phyloP scores from a whole-genome alignment of 2,888 invertebrate genomes.

The Tiliacea aurago region DNA sequence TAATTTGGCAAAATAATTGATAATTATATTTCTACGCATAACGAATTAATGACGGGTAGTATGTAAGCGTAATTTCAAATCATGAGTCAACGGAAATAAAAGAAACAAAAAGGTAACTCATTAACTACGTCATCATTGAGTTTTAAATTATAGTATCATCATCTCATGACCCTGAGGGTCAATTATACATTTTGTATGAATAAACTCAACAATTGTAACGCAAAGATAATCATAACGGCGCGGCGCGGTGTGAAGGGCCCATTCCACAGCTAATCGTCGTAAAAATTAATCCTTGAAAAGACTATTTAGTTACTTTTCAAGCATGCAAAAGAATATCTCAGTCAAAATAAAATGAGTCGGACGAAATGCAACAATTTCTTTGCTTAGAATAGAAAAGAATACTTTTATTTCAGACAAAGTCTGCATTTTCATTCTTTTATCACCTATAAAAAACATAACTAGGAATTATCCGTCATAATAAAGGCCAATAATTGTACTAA shows the following conservation, averaged over 20 bases:
- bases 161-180: background rate
- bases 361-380: background rate
- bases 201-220: background rate
- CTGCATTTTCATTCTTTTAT: background rate
- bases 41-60: background rate
- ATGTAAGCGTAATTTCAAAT: background rate
- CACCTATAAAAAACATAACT: background rate
- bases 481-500: background rate
- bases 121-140: background rate
- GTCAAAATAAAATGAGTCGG: no score
- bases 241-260: background rate
- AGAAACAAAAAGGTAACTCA: background rate
- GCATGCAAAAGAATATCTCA: background rate
- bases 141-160: background rate
- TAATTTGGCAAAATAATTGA: background rate
- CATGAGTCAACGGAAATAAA: constrained; percentile 4
- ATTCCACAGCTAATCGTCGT: background rate
- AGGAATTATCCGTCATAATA: background rate
- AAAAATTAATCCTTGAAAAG: no score
- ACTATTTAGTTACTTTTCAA: background rate
- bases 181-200: no score
- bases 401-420: no score
- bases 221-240: background rate
- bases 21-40: background rate
- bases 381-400: background rate